Percentiles rank a stretch among this genome's conserved stretches.
These are phyloP conservation scores for Dryocosmus kuriphilus DNA, from an alignment of 2,888 invertebrate species.

Conservation along the genomic window DNA sequence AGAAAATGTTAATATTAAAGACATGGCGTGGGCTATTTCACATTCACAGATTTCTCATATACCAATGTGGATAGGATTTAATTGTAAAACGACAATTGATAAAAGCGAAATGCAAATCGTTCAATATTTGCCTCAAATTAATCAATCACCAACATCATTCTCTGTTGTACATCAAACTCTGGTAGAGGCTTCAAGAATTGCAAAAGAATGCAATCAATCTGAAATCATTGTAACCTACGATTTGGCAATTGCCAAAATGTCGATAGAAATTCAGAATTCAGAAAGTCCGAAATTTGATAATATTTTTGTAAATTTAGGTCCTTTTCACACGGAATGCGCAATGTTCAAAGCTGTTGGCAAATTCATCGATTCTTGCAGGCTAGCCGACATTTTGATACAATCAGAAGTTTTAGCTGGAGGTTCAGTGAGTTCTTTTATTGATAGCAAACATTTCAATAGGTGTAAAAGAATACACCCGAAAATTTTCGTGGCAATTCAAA, in stretches of 20 bases:
- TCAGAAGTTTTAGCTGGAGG: constrained; percentile 48
- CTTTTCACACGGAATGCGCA: constrained; percentile 60
- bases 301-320: constrained; percentile 69
- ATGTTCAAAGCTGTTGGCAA: constrained; percentile 59
- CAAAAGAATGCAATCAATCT: constrained; percentile 56
- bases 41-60: background rate
- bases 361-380: constrained; percentile 59
- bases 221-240: constrained; percentile 59
- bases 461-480: constrained; percentile 52
- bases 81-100: constrained; percentile 56
- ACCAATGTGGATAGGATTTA: constrained; percentile 62
- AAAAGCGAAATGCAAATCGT: constrained; percentile 54
- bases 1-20: background rate
- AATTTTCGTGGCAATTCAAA: constrained; percentile 33
- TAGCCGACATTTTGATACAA: constrained; percentile 48
- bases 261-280: constrained; percentile 60
- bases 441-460: constrained; percentile 51
- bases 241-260: constrained; percentile 55
- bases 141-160: constrained; percentile 60
- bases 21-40: background rate
- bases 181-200: constrained; percentile 55
- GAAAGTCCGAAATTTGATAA: constrained; percentile 64
- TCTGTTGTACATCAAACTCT: constrained; percentile 62
- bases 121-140: constrained; percentile 62
- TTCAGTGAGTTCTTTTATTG: constrained; percentile 50